phyloP scores from a whole-genome alignment of 2,113 vertebrate genomes.

The Tretioscincus oriximinensis region DNA sequence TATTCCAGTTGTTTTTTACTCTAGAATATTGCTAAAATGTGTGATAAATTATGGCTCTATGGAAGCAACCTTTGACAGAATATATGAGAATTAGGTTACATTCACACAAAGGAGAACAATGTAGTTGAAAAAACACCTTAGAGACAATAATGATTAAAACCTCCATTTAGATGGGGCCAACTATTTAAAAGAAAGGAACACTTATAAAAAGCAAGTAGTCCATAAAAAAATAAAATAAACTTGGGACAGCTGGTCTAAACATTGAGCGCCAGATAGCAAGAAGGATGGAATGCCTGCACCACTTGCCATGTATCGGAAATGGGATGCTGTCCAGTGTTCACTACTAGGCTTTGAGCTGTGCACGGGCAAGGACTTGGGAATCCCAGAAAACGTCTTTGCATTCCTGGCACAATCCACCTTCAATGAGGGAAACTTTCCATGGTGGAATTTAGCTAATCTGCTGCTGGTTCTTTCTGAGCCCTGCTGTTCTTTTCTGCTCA shows the following conservation, averaged over 20 bases:
- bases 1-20: too few relatives aligned
- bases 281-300: not conserved
- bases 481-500: slow-evolving; percentile 35
- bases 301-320: not conserved
- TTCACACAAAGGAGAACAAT: too few relatives aligned
- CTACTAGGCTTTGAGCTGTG: not conserved
- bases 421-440: slow-evolving; percentile 23
- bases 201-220: not conserved
- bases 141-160: not conserved
- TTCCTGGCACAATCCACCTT: not conserved
- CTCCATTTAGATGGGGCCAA: not conserved
- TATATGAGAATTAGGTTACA: too few relatives aligned
- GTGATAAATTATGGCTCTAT: too few relatives aligned
- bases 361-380: slow-evolving; percentile 20
- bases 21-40: too few relatives aligned
- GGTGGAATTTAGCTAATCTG: not conserved
- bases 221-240: not conserved
- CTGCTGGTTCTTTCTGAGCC: slow-evolving; percentile 24
- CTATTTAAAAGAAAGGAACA: not conserved
- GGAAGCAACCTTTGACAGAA: too few relatives aligned
- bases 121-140: too few relatives aligned
- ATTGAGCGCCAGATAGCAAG: not conserved
- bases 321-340: not conserved
- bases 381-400: not conserved
- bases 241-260: not conserved